Evolutionary conservation across 2,888 invertebrate genomes (phyloP).

Genomic region (Dorcus hopei): DNA sequence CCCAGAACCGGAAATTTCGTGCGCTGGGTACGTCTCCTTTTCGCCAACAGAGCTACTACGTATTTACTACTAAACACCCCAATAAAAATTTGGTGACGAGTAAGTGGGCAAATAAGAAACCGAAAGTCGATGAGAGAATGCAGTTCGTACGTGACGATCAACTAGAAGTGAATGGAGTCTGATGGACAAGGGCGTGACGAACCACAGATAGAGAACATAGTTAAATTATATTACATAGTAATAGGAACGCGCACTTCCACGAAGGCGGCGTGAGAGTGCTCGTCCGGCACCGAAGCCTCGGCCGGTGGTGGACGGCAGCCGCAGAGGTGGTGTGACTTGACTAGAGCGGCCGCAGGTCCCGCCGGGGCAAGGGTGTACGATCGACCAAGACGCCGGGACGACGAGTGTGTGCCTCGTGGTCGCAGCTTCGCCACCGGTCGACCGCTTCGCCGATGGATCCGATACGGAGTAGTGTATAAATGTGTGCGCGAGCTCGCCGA

Average conservation of each 20-base stretch:
- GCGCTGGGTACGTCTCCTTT: slow-evolving; percentile 22
- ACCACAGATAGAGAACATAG: slow-evolving; percentile 40
- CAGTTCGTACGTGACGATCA: slow-evolving; percentile 30
- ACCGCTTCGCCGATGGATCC: slow-evolving; percentile 38
- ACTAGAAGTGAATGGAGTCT: slow-evolving; percentile 47
- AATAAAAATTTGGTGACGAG: slow-evolving; percentile 22
- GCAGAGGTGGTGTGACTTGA: slow-evolving; percentile 11
- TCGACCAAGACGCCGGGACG: slow-evolving; percentile 9
- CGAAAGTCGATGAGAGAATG: slow-evolving; percentile 4
- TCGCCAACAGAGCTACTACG: slow-evolving; percentile 30
- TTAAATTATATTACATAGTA: slow-evolving; percentile 35
- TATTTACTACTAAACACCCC: slow-evolving; percentile 40
- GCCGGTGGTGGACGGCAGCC: slow-evolving; percentile 13
- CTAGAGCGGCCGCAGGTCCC: slow-evolving; percentile 21
- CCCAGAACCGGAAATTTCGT: slow-evolving; percentile 27
- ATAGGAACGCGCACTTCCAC: slow-evolving; percentile 39
- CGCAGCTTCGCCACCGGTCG: slow-evolving; percentile 17
- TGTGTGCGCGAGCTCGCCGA: slow-evolving; percentile 47
- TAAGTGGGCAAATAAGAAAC: slow-evolving; percentile 10
- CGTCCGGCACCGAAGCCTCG: slow-evolving; percentile 28
- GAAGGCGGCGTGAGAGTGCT: slow-evolving; percentile 33
- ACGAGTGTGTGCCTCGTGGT: slow-evolving; percentile 27
- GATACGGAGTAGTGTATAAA: slow-evolving; percentile 50
- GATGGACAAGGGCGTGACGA: slow-evolving; percentile 44
- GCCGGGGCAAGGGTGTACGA: slow-evolving; percentile 17